phyloP scores from a whole-genome alignment of 1,140 invertebrate genomes.

The Nilaparvata lugens region DNA sequence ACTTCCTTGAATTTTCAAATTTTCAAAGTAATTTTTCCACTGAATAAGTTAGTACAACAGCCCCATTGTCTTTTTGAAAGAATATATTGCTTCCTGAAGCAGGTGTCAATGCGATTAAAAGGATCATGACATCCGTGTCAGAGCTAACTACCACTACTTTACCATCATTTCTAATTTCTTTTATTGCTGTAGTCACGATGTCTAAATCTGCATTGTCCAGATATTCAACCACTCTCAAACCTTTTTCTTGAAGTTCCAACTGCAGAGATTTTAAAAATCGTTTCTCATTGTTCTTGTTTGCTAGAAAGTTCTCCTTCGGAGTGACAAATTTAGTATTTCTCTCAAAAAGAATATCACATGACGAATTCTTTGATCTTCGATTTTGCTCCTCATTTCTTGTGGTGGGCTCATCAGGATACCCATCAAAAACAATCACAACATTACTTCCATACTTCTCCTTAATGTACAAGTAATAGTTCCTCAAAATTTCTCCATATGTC shows the following conservation, averaged over 20 bases:
- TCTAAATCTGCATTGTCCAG: neutral
- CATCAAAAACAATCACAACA: too few species aligned
- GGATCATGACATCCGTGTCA: neutral
- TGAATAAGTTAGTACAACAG: too few species aligned
- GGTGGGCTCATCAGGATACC: neutral
- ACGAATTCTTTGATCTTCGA: neutral
- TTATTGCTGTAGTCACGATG: neutral
- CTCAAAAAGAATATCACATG: neutral
- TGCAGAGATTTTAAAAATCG: neutral
- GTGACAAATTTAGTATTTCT: neutral
- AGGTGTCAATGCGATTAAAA: neutral
- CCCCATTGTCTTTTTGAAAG: too few species aligned
- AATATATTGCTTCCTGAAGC: neutral
- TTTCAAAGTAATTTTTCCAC: too few species aligned
- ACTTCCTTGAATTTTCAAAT: too few species aligned
- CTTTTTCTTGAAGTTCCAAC: neutral
- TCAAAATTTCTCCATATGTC: conserved; percentile 10
- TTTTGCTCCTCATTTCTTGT: neutral
- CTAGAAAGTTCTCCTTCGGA: neutral
- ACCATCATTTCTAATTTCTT: neutral
- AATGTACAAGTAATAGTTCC: neutral
- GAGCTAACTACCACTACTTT: neutral
- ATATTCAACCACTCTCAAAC: neutral
- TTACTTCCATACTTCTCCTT: neutral
- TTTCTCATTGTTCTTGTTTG: neutral